These are phyloP conservation scores for Argentina silus DNA, from an alignment of 2,797 vertebrate species.

Conservation along the genomic window DNA sequence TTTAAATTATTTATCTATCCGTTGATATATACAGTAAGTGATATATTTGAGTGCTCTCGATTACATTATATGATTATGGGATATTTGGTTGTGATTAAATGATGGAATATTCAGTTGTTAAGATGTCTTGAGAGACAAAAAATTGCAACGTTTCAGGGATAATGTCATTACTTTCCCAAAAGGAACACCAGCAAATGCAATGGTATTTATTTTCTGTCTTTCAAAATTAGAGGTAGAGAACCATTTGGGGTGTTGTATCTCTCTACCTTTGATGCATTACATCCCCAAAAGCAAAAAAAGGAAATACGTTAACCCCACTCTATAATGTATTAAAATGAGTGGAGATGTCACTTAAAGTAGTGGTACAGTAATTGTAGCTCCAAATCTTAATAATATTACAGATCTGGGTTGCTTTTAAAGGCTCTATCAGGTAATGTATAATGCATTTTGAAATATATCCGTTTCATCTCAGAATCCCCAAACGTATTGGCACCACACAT, in stretches of 20 bases:
- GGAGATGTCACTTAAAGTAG: constrained; percentile 70
- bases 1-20: neutral
- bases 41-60: neutral
- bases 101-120: neutral
- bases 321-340: constrained; percentile 68
- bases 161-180: constrained; percentile 25
- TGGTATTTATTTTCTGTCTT: constrained; percentile 56
- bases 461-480: constrained; percentile 79
- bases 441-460: constrained; percentile 85
- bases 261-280: constrained; percentile 42
- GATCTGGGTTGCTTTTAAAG: constrained; percentile 89
- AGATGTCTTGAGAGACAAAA: neutral
- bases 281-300: constrained; percentile 55
- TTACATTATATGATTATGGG: neutral
- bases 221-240: constrained; percentile 43
- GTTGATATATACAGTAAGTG: neutral
- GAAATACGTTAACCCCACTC: constrained; percentile 68
- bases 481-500: constrained; percentile 82
- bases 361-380: constrained; percentile 77
- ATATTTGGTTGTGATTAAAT: neutral
- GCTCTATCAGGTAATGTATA: constrained; percentile 81
- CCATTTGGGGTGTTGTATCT: constrained; percentile 60
- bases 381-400: constrained; percentile 88
- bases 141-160: constrained; percentile 2
- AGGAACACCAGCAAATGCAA: constrained; percentile 56